A percentile compares a stretch with the other conserved stretches of the same genome.
phyloP scores from a whole-genome alignment of 2,888 invertebrate genomes.

The Cyclophora punctaria region DNA sequence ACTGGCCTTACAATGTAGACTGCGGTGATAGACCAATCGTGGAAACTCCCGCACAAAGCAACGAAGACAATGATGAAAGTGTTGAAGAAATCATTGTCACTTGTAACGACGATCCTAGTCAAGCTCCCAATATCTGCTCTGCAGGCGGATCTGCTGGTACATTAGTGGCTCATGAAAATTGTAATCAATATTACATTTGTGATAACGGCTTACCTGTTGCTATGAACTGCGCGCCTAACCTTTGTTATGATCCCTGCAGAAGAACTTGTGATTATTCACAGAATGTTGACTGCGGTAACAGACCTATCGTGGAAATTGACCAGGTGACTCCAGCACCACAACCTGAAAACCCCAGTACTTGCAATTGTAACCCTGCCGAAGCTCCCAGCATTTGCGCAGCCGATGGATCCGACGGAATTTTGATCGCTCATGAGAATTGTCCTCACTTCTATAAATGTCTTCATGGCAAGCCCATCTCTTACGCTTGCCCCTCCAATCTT shows the following conservation, averaged over 20 bases:
- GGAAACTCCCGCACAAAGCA: background rate
- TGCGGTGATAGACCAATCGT: slow-evolving; percentile 22
- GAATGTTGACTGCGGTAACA: slow-evolving; percentile 33
- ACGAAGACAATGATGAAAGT: background rate
- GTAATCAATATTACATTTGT: slow-evolving; percentile 35
- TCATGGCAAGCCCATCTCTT: slow-evolving; percentile 18
- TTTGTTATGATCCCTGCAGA: slow-evolving; percentile 26
- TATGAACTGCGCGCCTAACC: slow-evolving; percentile 16
- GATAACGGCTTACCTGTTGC: slow-evolving; percentile 22
- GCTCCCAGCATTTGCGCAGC: slow-evolving; percentile 26
- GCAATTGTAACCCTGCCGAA: slow-evolving; percentile 20
- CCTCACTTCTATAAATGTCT: slow-evolving; percentile 31
- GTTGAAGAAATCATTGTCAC: slow-evolving; percentile 5
- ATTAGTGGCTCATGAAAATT: slow-evolving; percentile 35
- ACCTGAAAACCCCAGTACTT: slow-evolving; percentile 4
- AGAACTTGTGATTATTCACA: slow-evolving; percentile 34
- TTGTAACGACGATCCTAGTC: slow-evolving; percentile 22
- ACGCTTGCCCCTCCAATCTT: slow-evolving; percentile 16
- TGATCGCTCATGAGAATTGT: slow-evolving; percentile 37
- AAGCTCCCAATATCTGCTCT: slow-evolving; percentile 31
- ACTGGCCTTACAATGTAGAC: slow-evolving; percentile 27
- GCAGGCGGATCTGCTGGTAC: slow-evolving; percentile 24
- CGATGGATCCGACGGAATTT: slow-evolving; percentile 23
- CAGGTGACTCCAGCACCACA: background rate
- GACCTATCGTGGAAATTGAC: slow-evolving; percentile 13